These are phyloP conservation scores for Brachylomia viminalis DNA, from an alignment of 2,888 invertebrate genomes.

Conservation along the genomic window DNA sequence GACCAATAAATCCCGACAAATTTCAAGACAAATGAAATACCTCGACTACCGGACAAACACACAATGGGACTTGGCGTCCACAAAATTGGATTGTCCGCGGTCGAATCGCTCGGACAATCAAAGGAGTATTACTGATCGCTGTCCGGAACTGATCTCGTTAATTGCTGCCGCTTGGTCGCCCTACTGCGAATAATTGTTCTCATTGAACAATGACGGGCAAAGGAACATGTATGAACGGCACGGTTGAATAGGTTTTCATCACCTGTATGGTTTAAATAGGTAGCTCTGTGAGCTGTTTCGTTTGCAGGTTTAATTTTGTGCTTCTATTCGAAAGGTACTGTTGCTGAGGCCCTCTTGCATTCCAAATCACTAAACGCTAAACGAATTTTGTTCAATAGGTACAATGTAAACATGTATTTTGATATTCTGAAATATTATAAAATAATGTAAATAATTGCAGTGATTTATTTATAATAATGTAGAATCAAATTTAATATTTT, in stretches of 20 bases:
- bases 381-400: no score
- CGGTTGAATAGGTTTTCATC: conserved; percentile 37
- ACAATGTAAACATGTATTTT: no score
- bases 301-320: background rate
- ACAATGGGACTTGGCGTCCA: conserved; percentile 56
- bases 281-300: conserved; percentile 7
- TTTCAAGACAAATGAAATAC: conserved; percentile 63
- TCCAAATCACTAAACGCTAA: background rate
- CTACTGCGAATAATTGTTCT: conserved; percentile 64
- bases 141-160: conserved; percentile 67
- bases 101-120: conserved; percentile 66
- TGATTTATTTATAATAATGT: no score
- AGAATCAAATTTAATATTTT: no score
- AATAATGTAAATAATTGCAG: no score
- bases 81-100: conserved; percentile 68
- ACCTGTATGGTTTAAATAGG: conserved; percentile 10
- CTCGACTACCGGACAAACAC: conserved; percentile 41
- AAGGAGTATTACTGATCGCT: conserved; percentile 67
- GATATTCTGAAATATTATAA: no score
- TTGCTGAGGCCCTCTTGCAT: background rate
- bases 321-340: background rate
- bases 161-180: conserved; percentile 66
- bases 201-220: conserved; percentile 51
- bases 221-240: conserved; percentile 37
- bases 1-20: conserved; percentile 50